Base-by-base conservation (phyloP, 2,113 vertebrate genomes). In the Pholis gunnellus region DNA sequence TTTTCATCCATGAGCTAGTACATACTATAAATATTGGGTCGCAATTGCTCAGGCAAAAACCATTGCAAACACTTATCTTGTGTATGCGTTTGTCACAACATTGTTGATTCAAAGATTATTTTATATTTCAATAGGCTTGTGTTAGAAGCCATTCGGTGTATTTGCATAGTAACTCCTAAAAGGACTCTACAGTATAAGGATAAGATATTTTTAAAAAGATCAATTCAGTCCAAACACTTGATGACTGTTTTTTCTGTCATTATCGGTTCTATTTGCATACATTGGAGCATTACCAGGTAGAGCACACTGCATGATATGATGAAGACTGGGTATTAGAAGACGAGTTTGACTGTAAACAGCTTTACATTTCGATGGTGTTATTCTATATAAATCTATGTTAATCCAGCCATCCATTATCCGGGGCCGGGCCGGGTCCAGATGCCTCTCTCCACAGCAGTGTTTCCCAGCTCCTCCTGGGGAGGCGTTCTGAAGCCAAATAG, bases 51-150 rank as follows among this genome's bases (percentile, higher is more conserved):
- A 40, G 9, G 22, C 17, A 59, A 63, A 50, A 40, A 14, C 8
- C 13, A 34, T 11, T 25, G 17, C 22, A 25, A 46, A 48, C 15
- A 25, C 40, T 61, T 60, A 34, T 38, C 9, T 56, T 50, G 5
- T 29, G 29, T 38, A 40, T 67, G 17, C 0, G 22, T 76, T 5
- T 56, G 17, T 44, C 9, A 22, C 18, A 61, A 29, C 20, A 29
- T 11, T 71, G 44, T 42, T 69, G 15, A 52, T 60, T 54, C 11
- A 56, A 65, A n/a, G 29, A 54, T 56, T 65, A 48, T 40, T 79
- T 50, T 38, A 31, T 4, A 44, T 67, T 40, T 38, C 17, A 42
- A 56, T 25, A 27, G 29, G n/a, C 7, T 48, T 50, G 38, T 29
- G 22, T 42, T 69, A 60, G 63, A 63, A 17, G 31, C 1, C 18